Percentiles rank a stretch among this genome's conserved stretches.
phyloP scores from a whole-genome alignment of 2,113 vertebrate genomes.

The Channa argus region DNA sequence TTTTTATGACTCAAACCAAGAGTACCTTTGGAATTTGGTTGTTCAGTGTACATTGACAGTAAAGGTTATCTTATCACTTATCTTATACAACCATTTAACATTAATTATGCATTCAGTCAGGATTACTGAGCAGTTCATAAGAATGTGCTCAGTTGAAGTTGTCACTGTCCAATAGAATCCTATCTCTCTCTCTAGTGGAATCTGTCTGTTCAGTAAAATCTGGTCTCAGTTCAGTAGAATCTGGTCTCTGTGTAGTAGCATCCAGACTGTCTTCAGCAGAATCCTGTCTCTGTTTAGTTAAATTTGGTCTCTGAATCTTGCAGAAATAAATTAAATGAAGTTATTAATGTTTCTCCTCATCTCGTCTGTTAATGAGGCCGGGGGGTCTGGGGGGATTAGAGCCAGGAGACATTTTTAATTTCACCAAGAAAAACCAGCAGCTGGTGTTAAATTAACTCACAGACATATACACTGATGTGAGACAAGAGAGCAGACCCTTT shows the following conservation, averaged over 20 bases:
- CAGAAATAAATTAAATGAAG: constrained; percentile 53
- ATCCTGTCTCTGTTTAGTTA: too few species aligned
- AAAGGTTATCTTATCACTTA: too few species aligned
- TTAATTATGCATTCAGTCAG: too few species aligned
- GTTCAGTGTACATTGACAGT: too few species aligned
- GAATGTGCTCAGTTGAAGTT: too few species aligned
- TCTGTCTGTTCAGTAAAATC: neutral
- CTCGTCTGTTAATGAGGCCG: constrained; percentile 65
- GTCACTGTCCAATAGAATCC: neutral
- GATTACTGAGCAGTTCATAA: too few species aligned
- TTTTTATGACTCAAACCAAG: too few species aligned
- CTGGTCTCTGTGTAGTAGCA: too few species aligned
- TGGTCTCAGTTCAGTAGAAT: too few species aligned
- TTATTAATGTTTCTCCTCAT: constrained; percentile 67
- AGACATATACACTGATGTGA: neutral
- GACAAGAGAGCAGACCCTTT: neutral
- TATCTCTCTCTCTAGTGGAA: neutral
- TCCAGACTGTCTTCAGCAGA: too few species aligned
- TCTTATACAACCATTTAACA: too few species aligned
- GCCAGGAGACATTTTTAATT: constrained; percentile 62
- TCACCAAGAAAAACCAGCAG: constrained; percentile 61
- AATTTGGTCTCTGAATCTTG: neutral
- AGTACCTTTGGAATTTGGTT: too few species aligned
- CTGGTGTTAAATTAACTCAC: constrained; percentile 49
- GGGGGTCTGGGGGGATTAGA: constrained; percentile 60